Evolutionary conservation across 2,797 vertebrate species (phyloP).

Genomic region (Micrastur ruficollis): DNA sequence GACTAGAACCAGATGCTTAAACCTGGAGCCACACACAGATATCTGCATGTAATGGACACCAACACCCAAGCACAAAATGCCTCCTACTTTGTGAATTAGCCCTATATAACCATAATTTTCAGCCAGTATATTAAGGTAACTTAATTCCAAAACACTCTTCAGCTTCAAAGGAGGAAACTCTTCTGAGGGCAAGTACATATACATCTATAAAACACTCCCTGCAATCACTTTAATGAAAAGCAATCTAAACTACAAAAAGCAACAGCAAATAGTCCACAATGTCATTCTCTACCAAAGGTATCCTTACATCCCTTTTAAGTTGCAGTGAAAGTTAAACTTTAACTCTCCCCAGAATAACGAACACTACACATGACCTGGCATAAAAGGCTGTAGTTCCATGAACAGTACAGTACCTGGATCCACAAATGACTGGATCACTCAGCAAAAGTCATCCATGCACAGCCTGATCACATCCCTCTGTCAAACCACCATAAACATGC

Average conservation of each 20-base stretch:
- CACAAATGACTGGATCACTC: neutral
- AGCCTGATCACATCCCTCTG: neutral
- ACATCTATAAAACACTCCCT: neutral
- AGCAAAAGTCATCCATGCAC: neutral
- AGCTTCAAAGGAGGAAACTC: neutral
- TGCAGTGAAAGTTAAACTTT: neutral
- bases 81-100: neutral
- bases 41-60: neutral
- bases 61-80: neutral
- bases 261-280: neutral
- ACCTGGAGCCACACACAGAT: fast-evolving
- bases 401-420: neutral
- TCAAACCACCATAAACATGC: neutral
- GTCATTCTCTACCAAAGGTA: neutral
- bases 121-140: neutral
- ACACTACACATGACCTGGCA: neutral
- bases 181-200: neutral
- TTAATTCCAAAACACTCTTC: neutral
- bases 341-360: neutral
- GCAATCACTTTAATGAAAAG: neutral
- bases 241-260: neutral
- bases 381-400: neutral
- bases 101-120: neutral
- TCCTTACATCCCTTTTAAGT: neutral
- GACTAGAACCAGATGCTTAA: neutral